Evolutionary conservation across 2,113 vertebrate species (phyloP), one percentile per base, ranked within the genome.

Genomic region (Brevimyrus niger): DNA sequence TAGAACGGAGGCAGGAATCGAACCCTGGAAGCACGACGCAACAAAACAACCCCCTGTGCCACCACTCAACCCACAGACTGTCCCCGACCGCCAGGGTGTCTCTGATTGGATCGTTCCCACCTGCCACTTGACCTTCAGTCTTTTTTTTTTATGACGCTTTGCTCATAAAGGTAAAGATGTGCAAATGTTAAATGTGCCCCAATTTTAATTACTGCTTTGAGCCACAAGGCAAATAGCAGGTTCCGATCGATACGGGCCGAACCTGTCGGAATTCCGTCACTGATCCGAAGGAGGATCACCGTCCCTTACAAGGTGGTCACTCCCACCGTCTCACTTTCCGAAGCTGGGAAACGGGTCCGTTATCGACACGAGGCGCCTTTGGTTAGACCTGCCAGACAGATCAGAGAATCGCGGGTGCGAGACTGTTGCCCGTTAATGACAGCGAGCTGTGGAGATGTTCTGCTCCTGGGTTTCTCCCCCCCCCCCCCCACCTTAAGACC

Each of bases 171-270:
- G 93, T 94, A 95, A 96, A 95, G 94, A 95, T 92, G 91, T 93
- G 93, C 91, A 92, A 92, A 94, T 93, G 94, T 94, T 94, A 94
- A 94, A 93, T 94, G 93, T 94, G 92, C 94, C 94, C 92, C 92
- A 94, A 93, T 95, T 95, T 96, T 96, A 96, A 96, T 96, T 95
- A 95, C 93, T 91, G 89, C 91, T 89, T 92, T 94, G 95, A 96
- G 96, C 95, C 95, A 90, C 92, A 89, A 91, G 91, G 95, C 95
- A 95, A 96, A 96, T 95, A 96, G 95, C 94, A 95, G 94, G 94
- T 94, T 94, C 92, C 91, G 86, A 96, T 96, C 96, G 94, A 96
- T 96, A 94, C 69, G 89, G 90, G 93, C 93, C 93, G 92, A 31
- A 27, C 92, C 94, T 92, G 94, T 93, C 95, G 93, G 95, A 95